Evolutionary conservation across 2,888 invertebrate genomes (phyloP).

Genomic region (Euclidia mi): DNA sequence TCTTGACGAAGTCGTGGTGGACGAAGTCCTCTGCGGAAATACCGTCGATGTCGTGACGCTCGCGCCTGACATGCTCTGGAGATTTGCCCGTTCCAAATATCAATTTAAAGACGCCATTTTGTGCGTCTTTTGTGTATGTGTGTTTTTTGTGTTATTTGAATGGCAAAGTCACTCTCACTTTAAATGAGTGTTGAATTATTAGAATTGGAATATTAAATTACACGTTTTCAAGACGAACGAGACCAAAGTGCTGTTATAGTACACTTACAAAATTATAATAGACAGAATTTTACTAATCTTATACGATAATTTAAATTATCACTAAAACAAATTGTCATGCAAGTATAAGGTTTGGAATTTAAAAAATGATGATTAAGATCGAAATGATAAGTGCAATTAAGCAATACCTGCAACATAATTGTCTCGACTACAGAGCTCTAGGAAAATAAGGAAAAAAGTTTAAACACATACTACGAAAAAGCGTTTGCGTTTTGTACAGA

Average conservation of each 20-base stretch:
- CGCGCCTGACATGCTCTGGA: conserved; percentile 75
- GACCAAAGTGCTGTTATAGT: too few species aligned
- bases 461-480: conserved; percentile 26
- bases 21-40: conserved; percentile 90
- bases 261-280: too few species aligned
- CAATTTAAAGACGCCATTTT: conserved; percentile 29
- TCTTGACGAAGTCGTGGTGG: conserved; percentile 94
- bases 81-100: conserved; percentile 73
- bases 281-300: too few species aligned
- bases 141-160: conserved; percentile 8
- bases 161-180: background rate
- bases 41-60: conserved; percentile 82
- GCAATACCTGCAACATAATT: conserved; percentile 1
- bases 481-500: conserved; percentile 38
- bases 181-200: too few species aligned
- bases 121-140: conserved; percentile 1
- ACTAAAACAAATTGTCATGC: background rate
- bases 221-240: too few species aligned
- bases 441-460: background rate
- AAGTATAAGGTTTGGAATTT: background rate
- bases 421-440: background rate
- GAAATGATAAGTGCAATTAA: background rate
- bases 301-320: background rate
- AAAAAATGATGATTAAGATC: too few species aligned
- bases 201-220: too few species aligned